These are phyloP conservation scores for Pipistrellus pipistrellus DNA, from an alignment of 2,797 vertebrate species.

Conservation along the genomic window DNA sequence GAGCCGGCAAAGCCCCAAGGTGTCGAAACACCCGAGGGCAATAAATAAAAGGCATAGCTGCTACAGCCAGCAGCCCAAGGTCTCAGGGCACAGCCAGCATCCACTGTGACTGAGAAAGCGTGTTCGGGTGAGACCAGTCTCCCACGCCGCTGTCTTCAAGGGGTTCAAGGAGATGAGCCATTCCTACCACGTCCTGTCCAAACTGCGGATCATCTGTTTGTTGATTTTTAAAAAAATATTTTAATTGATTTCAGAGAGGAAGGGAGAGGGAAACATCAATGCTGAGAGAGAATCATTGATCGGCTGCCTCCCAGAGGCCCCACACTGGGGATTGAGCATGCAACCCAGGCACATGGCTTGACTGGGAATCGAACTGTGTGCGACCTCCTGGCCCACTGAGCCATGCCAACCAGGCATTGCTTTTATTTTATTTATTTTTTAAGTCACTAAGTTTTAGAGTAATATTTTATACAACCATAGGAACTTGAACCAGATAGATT, in stretches of 20 bases:
- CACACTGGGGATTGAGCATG: too few species aligned
- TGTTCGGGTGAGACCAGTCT: too few species aligned
- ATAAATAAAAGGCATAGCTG: not conserved
- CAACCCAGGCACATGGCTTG: too few species aligned
- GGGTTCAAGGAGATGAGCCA: not conserved
- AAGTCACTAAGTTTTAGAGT: not conserved
- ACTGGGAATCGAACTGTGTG: too few species aligned
- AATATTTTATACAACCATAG: not conserved
- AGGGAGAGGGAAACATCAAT: too few species aligned
- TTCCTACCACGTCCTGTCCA: not conserved
- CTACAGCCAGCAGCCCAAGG: not conserved
- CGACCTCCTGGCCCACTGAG: too few species aligned
- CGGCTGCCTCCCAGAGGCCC: too few species aligned
- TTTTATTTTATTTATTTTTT: not conserved
- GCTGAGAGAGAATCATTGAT: too few species aligned
- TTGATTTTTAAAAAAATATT: not conserved
- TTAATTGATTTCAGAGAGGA: too few species aligned
- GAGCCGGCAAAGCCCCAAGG: not conserved
- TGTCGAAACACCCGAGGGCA: not conserved
- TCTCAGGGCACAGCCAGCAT: not conserved
- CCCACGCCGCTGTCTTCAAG: not conserved
- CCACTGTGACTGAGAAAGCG: not conserved
- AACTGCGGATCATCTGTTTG: not conserved
- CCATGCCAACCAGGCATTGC: too few species aligned
- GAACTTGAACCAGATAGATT: constrained; percentile 14